Evolutionary conservation across 37 sponge, comb jelly and placozoan species (phyloP), one percentile per base, ranked within the genome.

Genomic region (Hexactinellida sp.): DNA sequence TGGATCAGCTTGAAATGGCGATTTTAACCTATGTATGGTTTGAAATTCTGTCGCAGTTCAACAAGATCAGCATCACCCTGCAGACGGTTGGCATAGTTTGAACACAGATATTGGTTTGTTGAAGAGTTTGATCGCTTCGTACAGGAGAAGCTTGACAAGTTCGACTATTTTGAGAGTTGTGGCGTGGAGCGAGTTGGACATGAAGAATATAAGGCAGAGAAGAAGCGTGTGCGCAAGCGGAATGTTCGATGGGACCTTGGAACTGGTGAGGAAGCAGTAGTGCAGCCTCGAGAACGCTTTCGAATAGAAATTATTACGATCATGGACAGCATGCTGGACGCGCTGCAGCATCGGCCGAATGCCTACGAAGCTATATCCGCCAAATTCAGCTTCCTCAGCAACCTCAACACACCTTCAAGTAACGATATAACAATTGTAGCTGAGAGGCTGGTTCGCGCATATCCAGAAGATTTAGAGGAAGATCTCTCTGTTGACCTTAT

Each of bases 1-100:
- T 85, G 55, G 51, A 51, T 32, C 37, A 52, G 38, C 54, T 54
- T 54, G 86, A 85, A 85, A 85, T 41, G 37, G 86, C 86, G 28
- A 37, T 85, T 54, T 54, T 54, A 36, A 37, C 86, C 25, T 23
- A 54, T 36, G 51, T 85, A n/a, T 85, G 86, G 54, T 47, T 37
- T 85, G 55, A 54, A 54, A 55, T 85, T 54, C 52, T 47, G 52
- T 51, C 28, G 38, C 51, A 54, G 54, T 54, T 85, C 37, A 85
- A 85, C 36, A 54, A 47, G 37, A 36, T 85, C 38, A 85, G 86
- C 54, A 36, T 54, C 37, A 28, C 36, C n/a, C 36, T 55, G 38
- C 86, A 85, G 54, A 85, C 51, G 37, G 55, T 25, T 54, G 55
- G 37, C 32, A 85, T 85, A 54, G 23, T 37, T 54, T 85, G 55